These are phyloP conservation scores for Columba livia DNA, from an alignment of 2,113 vertebrate genomes.

Conservation along the genomic window DNA sequence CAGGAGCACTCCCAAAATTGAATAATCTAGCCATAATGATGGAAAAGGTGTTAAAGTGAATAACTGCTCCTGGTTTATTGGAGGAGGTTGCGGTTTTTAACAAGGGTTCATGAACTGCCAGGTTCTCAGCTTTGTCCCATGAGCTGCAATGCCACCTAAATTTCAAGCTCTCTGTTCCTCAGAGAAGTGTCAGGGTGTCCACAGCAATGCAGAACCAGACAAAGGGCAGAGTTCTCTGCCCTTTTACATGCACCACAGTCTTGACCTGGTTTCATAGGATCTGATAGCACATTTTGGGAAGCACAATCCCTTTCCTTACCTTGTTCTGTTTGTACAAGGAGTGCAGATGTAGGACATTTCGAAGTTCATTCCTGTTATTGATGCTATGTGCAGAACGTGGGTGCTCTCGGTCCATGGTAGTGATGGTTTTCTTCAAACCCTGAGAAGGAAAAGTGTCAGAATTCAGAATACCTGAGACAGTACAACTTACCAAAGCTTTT, in stretches of 20 bases:
- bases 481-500: neutral
- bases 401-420: conserved; percentile 88
- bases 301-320: conserved; percentile 44
- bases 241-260: no score
- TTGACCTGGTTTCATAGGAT: neutral
- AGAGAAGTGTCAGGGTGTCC: neutral
- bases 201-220: neutral
- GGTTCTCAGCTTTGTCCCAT: neutral
- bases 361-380: conserved; percentile 86
- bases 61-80: neutral
- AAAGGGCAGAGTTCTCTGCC: no score
- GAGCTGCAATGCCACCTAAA: neutral
- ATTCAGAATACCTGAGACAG: neutral
- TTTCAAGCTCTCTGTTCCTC: neutral
- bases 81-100: neutral
- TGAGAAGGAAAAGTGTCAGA: neutral
- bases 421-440: conserved; percentile 89
- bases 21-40: neutral
- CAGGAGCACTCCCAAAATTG: neutral
- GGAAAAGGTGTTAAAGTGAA: neutral
- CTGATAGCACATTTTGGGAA: neutral
- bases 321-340: conserved; percentile 88
- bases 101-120: neutral
- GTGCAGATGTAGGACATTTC: conserved; percentile 86
- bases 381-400: conserved; percentile 88